Evolutionary conservation across 2,797 vertebrate genomes (phyloP), one percentile per base, ranked within the genome.

Genomic region (Arctocebus calabarensis): DNA sequence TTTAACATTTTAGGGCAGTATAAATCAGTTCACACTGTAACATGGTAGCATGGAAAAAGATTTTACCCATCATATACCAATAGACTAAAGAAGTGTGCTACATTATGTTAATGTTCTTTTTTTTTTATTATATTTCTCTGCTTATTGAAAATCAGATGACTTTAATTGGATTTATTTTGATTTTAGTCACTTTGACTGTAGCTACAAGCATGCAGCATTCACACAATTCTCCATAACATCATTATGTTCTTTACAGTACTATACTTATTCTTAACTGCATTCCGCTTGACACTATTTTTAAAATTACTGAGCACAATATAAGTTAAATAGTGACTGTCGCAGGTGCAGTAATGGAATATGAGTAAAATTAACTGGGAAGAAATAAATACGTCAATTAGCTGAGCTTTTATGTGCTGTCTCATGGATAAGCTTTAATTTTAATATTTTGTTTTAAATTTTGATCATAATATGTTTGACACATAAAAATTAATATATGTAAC

Each of bases 381-480:
- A 91, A 87, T 64, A 77, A 84, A 11, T 75, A 68, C 59, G 71
- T 83, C 32, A 29, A 43, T 89, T 43, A 88, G 43, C 70, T 88
- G 34, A 43, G 62, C 32, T 86, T 94, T 92, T 79, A 71, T 22
- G 7, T 70, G 52, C 32, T 90, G 3, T 59, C 40, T 74, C 74
- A 75, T 96, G 45, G 89, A 27, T 83, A 89, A 88, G 0, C 27
- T 45, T 89, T 71, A 74, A 48, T 75, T 88, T 83, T 87, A 92
- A 92, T 90, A 62, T 27, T 92, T 83, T 59, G 22, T 61, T 90
- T 95, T 78, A 96, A 75, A 81, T 52, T 91, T 64, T 82, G 48
- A 57, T 77, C n/a, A 59, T 83, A 45, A 10, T 66, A 8, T 82
- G 11, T 92, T 81, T 93, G 59, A 87, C 12, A 61, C 25, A 37